Base-by-base conservation (phyloP, 2,797 vertebrate species). In the Fistularia commersonii region DNA sequence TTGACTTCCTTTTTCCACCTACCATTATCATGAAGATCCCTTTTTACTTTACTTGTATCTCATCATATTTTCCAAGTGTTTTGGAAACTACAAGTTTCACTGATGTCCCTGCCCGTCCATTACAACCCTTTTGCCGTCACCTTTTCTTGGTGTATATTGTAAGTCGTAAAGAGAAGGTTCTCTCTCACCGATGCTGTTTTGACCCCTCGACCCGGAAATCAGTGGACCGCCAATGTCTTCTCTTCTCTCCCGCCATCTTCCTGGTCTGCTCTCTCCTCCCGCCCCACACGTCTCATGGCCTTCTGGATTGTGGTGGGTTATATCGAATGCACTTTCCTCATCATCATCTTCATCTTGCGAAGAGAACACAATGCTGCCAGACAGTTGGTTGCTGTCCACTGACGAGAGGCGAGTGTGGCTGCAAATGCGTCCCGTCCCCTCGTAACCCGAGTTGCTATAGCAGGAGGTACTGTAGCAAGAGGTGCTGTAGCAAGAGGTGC, bases 381-480 rank as follows among this genome's bases (percentile, higher is more conserved):
- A 99, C 51, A 97, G 91, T 49, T 93, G 92, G 72, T 96, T 94
- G 52, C 96, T 98, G 87, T 99, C 97, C 52, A 98, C 90, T 0
- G 97, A 99, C 40, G 97, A 98, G 68, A 99, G 94, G 55, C 96
- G 94, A 0, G 94, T 95, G 57, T 98, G 95, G 80, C 94, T 94
- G 83, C 95, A 93, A 80, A 94, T 90, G 52, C 91, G 92, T 51
- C 88, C 90, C 76, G 90, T 88, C 41, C 93, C 92, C 48, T 93
- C 92, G 0, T 95, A 92, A 58, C 90, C 88, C 0, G 90, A 92
- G 77, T 89, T 90, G 68, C 90, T 92, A 76, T 91, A 91, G 68
- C 95, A 97, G 1, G 96, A 98, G 0, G 94, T 91, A 77, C 95
- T 97, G 79, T 98, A 94, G 51, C 96, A 98, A 6, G 95, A 98